These are phyloP conservation scores for Oryzias celebensis DNA, from an alignment of 2,113 vertebrate species.

Conservation along the genomic window DNA sequence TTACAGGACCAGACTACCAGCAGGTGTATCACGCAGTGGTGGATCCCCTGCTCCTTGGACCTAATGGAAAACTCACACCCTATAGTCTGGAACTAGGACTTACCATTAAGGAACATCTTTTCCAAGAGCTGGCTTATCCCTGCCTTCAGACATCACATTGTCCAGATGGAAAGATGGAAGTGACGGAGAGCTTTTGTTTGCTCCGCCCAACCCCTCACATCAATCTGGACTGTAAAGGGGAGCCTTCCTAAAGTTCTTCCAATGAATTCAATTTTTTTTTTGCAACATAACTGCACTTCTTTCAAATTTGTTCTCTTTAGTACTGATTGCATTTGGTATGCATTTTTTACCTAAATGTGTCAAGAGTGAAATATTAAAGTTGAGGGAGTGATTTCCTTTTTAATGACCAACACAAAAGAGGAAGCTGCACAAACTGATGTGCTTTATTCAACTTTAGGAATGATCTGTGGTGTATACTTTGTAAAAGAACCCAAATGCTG, in stretches of 20 bases:
- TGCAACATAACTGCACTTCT: neutral
- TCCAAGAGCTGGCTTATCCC: conserved; percentile 65
- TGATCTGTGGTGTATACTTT: too few relatives aligned
- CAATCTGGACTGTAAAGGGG: conserved; percentile 42
- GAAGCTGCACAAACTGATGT: too few relatives aligned
- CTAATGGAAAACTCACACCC: conserved; percentile 44
- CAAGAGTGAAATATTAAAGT: too few relatives aligned
- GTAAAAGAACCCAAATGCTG: too few relatives aligned
- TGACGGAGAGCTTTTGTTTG: conserved; percentile 67
- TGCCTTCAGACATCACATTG: conserved; percentile 47
- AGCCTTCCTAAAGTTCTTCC: conserved; percentile 8
- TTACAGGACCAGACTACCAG: conserved; percentile 61
- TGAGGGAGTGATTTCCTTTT: too few relatives aligned
- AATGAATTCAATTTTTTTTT: conserved; percentile 1
- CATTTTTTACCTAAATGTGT: neutral
- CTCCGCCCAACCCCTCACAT: conserved; percentile 60
- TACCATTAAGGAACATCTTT: conserved; percentile 71
- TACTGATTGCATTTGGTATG: neutral
- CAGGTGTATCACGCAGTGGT: conserved; percentile 70
- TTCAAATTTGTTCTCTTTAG: neutral
- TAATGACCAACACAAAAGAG: too few relatives aligned
- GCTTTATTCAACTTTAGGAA: too few relatives aligned
- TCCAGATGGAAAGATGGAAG: conserved; percentile 46
- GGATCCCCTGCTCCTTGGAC: conserved; percentile 64
- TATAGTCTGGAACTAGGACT: conserved; percentile 72